Conservation (phyloP, 2,113 vertebrate genomes). For the Anarhynchus alexandrinus region DNA sequence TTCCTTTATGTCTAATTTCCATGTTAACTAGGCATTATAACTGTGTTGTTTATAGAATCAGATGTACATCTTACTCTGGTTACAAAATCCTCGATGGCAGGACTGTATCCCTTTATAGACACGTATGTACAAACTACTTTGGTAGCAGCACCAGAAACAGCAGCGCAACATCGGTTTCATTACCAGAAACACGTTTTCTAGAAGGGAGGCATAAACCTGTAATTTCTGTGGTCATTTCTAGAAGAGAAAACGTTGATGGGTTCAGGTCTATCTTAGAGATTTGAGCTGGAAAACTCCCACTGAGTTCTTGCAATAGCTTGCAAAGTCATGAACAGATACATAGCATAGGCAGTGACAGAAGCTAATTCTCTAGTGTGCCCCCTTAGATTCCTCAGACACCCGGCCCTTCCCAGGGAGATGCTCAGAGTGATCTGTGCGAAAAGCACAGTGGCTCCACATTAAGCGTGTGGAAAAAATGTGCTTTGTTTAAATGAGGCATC, state of each 20-base stretch:
- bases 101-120: not conserved
- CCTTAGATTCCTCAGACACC: not conserved
- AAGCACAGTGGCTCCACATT: not conserved
- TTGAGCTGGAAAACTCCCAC: not conserved
- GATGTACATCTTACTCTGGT: not conserved
- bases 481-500: not conserved
- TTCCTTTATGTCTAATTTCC: not conserved
- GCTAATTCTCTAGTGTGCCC: not conserved
- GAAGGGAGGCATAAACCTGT: not conserved
- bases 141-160: not conserved
- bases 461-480: not conserved
- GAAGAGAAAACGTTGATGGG: not conserved
- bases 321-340: not conserved
- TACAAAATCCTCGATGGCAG: not conserved
- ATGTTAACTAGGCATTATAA: not conserved
- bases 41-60: not conserved
- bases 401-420: not conserved
- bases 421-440: not conserved
- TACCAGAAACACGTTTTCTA: not conserved
- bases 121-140: accelerated
- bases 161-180: not conserved
- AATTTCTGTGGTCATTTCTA: not conserved
- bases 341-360: not conserved
- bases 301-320: not conserved
- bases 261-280: not conserved